Evolutionary conservation across 2,113 vertebrate species (phyloP), one percentile per base, ranked within the genome.

Genomic region (Heloderma charlesbogerti): DNA sequence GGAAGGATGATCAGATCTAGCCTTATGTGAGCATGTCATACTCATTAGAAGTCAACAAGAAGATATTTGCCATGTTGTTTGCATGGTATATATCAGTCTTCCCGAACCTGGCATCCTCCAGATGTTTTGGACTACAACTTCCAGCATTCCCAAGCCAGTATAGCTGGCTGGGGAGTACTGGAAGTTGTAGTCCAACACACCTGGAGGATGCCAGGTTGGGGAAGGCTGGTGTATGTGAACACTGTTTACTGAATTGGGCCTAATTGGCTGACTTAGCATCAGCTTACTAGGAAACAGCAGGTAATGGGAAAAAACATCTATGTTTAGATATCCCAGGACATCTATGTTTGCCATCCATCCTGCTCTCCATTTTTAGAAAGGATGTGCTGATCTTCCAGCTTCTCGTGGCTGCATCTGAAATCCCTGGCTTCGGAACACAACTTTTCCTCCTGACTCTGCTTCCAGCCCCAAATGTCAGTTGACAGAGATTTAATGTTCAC

Each of bases 331-430:
- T 31, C 31, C 18, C 18, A 72, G 43, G 43, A 51, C 31, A 22
- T 86, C 0, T 51, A 25, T 20, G 31, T 85, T 69, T 87, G 45
- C 31, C 18, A 48, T 37, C 57, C 43, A 66, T 45, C 75, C 16
- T 77, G n/a, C 25, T 27, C n/a, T 75, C 48, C 31, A 6, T 60
- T 77, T 43, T 20, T 60, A 91, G 12, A 88, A 27, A 75, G 8
- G 0, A 0, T 72, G 71, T 80, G 90, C 93, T 93, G 3, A 87
- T 51, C 63, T 40, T 89, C 74, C 85, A 86, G 43, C 1, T 79
- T 78, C 31, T n/a, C 43, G 20, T 78, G 79, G 66, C 88, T 84
- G 0, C 37, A 80, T 31, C 67, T 75, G 77, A 27, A 18, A 75
- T 89, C 93, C 86, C 93, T 29, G 13, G 31, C 69, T 37, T 63